Evolutionary conservation across 2,888 invertebrate species (phyloP), one percentile per base, ranked within the genome.

Genomic region (Andrena chrysosceles): DNA sequence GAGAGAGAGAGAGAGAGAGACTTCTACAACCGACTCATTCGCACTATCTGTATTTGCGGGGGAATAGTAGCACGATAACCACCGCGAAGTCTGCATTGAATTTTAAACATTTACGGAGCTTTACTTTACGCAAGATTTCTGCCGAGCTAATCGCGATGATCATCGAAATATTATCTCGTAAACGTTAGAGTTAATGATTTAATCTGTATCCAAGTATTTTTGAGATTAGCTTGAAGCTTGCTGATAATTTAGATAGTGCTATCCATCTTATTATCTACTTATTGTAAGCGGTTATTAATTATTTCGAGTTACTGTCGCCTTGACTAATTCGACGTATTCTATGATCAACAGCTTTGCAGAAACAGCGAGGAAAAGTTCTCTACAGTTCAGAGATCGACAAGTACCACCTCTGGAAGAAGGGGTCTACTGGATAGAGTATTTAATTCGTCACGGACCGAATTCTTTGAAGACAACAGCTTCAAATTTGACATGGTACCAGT

Each of bases 401-500:
- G 85, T 85, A 35, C 85, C 73, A 6, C 84, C 88, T 1, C 13
- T 87, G 8, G 84, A 91, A 5, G 88, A 89, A 10, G 88, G 85
- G 0, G 72, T 80, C 16, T 91, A 86, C 35, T 90, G 89, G 88
- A 63, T 90, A 52, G 91, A 90, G 63, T 89, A 89, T 59, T 63
- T 87, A 33, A 64, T 86, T 35, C 85, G 85, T 56, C 83, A 90
- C 54, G 89, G 89, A 20, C 85, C 91, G 4, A 81, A 88, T 49
- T 68, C 82, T 2, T 60, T 90, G 33, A 83, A 80, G 76, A 90
- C 90, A 3, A 87, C 90, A 5, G 90, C 90, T 3, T 60, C 80
- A n/a, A 82, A 91, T 5, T 81, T 92, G 7, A 26, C 84, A 0
- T 92, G 91, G 91, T 92, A 91, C 85, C 91, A 92, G 68, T 90